phyloP scores from a whole-genome alignment of 2,888 invertebrate genomes.

The Tuberolachnus salignus region DNA sequence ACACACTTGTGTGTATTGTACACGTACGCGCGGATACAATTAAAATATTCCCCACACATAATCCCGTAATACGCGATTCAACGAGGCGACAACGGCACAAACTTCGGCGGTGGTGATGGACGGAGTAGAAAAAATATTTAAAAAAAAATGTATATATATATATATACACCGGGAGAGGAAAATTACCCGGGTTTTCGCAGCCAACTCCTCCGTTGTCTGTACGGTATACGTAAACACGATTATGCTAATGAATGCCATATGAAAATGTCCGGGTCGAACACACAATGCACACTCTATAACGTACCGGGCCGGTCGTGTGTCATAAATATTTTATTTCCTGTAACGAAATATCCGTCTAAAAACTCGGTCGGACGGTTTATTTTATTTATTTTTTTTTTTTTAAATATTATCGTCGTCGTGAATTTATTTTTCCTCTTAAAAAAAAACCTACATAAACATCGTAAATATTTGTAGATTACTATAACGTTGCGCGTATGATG shows the following conservation, averaged over 20 bases:
- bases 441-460: conserved; percentile 9
- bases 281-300: too few species aligned
- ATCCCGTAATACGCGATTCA: not conserved
- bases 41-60: conserved; percentile 41
- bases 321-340: conserved; percentile 53
- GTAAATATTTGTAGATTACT: not conserved
- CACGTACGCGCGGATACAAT: conserved; percentile 25
- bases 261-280: conserved; percentile 3
- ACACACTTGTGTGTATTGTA: not conserved
- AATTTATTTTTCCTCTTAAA: conserved; percentile 17
- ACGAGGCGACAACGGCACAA: not conserved
- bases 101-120: not conserved
- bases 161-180: not conserved
- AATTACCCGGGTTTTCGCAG: conserved; percentile 45
- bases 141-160: too few species aligned
- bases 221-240: conserved; percentile 21
- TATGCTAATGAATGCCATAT: conserved; percentile 41
- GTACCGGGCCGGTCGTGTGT: conserved; percentile 16
- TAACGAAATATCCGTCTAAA: conserved; percentile 24
- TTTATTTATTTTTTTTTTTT: too few species aligned
- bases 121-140: too few species aligned
- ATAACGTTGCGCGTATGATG: not conserved
- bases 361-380: conserved; percentile 9
- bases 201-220: conserved; percentile 20
- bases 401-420: not conserved